A percentile compares a stretch with the other conserved stretches of the same genome.
Evolutionary conservation across 2,888 invertebrate genomes (phyloP).

Genomic region (Agonopterix alstromeriana): DNA sequence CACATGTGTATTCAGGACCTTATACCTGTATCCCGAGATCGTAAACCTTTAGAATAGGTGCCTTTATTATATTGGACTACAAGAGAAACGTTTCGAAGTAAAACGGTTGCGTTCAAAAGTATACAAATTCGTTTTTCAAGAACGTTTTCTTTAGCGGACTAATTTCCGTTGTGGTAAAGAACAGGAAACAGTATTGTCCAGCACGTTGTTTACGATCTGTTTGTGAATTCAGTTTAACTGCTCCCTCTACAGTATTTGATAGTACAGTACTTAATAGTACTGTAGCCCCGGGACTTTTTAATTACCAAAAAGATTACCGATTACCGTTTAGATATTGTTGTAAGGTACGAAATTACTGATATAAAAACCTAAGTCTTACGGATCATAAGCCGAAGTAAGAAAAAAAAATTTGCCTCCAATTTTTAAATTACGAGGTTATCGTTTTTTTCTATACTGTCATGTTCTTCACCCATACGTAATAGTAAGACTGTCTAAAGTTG

Average conservation of each 20-base stretch:
- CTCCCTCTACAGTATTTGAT: background rate
- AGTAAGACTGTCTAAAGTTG: too few species aligned
- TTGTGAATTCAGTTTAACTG: background rate
- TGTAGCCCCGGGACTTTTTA: too few species aligned
- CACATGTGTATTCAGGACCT: conserved; percentile 40
- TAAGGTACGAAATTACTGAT: too few species aligned
- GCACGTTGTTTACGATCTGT: conserved; percentile 1
- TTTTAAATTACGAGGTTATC: too few species aligned
- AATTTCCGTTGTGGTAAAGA: conserved; percentile 9
- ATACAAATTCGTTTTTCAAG: background rate
- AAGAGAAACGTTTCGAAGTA: conserved; percentile 2
- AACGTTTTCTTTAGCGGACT: background rate
- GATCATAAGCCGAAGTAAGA: too few species aligned
- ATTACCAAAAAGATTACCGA: too few species aligned
- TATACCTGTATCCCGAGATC: conserved; percentile 39
- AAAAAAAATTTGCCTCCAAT: too few species aligned
- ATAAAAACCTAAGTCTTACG: too few species aligned
- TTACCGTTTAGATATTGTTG: too few species aligned
- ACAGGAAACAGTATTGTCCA: conserved; percentile 12
- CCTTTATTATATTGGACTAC: conserved; percentile 22
- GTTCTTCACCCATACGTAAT: too few species aligned
- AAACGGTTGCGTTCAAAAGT: background rate
- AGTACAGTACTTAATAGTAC: too few species aligned
- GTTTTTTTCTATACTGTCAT: too few species aligned
- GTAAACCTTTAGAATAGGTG: conserved; percentile 15